These are phyloP conservation scores for Lepidocolaptes lacrymiger DNA, from an alignment of 2,797 vertebrate genomes.

Conservation along the genomic window DNA sequence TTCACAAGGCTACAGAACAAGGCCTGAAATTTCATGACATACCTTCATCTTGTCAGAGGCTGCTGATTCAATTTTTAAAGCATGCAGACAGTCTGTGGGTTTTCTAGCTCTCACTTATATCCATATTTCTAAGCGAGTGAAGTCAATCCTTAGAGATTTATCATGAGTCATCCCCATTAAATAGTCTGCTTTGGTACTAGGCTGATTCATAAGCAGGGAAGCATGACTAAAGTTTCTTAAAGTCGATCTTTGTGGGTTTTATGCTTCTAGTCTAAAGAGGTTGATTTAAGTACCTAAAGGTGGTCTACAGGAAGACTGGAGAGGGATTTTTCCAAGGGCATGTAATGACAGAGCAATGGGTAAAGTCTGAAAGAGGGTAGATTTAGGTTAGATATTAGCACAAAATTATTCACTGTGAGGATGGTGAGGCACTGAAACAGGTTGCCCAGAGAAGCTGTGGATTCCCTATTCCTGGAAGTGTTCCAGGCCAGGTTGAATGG, in stretches of 20 bases:
- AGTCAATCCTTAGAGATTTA: neutral
- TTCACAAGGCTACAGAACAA: neutral
- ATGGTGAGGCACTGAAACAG: neutral
- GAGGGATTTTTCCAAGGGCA: neutral
- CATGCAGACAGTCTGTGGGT: neutral
- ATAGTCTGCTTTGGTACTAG: neutral
- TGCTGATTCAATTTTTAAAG: conserved; percentile 30
- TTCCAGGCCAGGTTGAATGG: neutral
- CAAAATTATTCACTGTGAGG: neutral
- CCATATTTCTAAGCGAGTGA: neutral
- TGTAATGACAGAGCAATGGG: neutral
- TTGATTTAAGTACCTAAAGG: neutral
- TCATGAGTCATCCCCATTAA: conserved; percentile 34
- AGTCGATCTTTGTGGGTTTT: neutral
- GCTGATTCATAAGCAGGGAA: conserved; percentile 12
- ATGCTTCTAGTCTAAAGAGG: neutral
- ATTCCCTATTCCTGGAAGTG: neutral
- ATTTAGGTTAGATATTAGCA: neutral
- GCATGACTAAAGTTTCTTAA: neutral
- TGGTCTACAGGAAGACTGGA: neutral
- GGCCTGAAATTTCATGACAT: neutral
- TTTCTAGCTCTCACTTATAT: neutral
- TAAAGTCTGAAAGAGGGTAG: neutral
- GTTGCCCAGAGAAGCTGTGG: neutral
- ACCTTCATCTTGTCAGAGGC: neutral